These are phyloP conservation scores for Chaetodon trifasciatus DNA, from an alignment of 2,797 vertebrate genomes.

Conservation along the genomic window DNA sequence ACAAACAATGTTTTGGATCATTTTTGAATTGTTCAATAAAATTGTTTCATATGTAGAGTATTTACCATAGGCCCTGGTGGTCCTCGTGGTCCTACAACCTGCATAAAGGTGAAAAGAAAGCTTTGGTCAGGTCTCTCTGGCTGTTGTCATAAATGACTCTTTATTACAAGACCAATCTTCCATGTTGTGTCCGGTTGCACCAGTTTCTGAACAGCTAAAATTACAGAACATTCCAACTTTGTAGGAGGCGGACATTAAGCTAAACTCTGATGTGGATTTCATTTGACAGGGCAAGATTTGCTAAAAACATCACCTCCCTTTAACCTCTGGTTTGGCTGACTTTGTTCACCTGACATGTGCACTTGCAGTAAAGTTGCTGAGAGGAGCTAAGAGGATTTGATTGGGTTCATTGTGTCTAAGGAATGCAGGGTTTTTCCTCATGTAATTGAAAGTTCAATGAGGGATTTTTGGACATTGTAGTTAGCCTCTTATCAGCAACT, in stretches of 20 bases:
- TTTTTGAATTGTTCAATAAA: neutral
- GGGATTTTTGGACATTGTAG: constrained; percentile 31
- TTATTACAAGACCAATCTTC: constrained; percentile 13
- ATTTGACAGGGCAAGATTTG: constrained; percentile 63
- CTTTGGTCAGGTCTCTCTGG: constrained; percentile 13
- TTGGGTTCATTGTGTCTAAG: constrained; percentile 77
- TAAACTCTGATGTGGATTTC: constrained; percentile 58
- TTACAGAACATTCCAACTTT: constrained; percentile 67
- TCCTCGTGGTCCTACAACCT: constrained; percentile 95
- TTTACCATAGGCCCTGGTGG: constrained; percentile 93
- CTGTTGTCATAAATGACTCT: neutral
- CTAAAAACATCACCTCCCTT: constrained; percentile 66
- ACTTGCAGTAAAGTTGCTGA: constrained; percentile 62
- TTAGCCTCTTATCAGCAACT: constrained; percentile 27
- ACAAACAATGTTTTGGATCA: neutral
- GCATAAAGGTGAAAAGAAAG: constrained; percentile 38
- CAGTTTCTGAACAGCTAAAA: no score
- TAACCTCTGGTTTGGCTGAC: constrained; percentile 61
- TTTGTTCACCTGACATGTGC: constrained; percentile 67
- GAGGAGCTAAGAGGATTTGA: constrained; percentile 78
- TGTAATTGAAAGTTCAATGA: constrained; percentile 43
- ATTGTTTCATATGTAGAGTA: neutral
- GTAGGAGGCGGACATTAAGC: constrained; percentile 36
- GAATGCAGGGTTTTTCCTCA: constrained; percentile 73
- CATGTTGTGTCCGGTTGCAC: neutral